A percentile compares a stretch with the other conserved stretches of the same genome.
phyloP scores from a whole-genome alignment of 2,888 invertebrate genomes.

The Arge pagana region DNA sequence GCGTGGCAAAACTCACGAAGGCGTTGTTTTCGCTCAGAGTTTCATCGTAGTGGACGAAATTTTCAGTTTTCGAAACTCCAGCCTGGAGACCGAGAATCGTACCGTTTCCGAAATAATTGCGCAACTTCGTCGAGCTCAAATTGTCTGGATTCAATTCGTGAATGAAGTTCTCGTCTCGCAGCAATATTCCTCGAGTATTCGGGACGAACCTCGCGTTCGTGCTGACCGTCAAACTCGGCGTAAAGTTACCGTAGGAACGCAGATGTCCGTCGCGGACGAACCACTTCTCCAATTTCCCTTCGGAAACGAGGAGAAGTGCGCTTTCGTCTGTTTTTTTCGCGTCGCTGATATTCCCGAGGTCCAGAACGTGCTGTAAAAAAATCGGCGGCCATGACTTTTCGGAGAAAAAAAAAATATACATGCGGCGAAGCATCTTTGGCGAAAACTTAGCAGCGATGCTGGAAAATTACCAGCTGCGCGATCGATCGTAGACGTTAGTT shows the following conservation, averaged over 20 bases:
- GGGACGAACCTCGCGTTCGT: constrained; percentile 30
- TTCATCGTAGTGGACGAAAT: constrained; percentile 38
- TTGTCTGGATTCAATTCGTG: constrained; percentile 27
- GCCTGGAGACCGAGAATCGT: constrained; percentile 34
- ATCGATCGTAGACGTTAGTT: neutral
- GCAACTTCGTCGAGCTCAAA: neutral
- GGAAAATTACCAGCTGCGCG: neutral
- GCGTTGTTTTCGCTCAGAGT: constrained; percentile 37
- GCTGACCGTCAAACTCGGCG: constrained; percentile 18
- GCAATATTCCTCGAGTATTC: constrained; percentile 28
- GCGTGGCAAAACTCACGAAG: constrained; percentile 41
- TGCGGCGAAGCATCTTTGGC: too few relatives aligned
- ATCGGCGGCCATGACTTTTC: too few relatives aligned
- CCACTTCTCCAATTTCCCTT: constrained; percentile 30
- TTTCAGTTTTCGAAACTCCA: constrained; percentile 39
- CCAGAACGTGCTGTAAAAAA: constrained; percentile 36
- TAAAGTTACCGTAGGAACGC: constrained; percentile 16
- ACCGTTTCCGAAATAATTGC: constrained; percentile 10
- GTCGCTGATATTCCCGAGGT: constrained; percentile 38
- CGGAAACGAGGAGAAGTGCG: constrained; percentile 31
- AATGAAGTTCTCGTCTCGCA: constrained; percentile 25
- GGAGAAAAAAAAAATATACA: too few relatives aligned
- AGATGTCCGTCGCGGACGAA: constrained; percentile 29
- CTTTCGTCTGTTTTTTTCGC: constrained; percentile 32
- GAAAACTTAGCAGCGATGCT: too few relatives aligned